A percentile compares a stretch with the other conserved stretches of the same genome.
Evolutionary conservation across 2,888 invertebrate genomes (phyloP).

Genomic region (Xestia c-nigrum): DNA sequence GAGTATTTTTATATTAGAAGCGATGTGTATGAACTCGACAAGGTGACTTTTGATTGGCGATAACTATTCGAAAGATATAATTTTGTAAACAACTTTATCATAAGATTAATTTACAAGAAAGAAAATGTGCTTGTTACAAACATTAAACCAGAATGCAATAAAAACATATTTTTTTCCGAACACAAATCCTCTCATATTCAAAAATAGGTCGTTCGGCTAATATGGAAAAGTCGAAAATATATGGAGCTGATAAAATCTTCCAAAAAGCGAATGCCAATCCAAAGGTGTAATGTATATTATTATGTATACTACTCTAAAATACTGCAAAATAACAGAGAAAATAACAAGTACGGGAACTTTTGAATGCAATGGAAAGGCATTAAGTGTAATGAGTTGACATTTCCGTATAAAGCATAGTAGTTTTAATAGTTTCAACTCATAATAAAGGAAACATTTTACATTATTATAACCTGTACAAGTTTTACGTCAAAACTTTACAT

Average conservation of each 20-base stretch:
- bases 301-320: no score
- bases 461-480: slow-evolving; percentile 24
- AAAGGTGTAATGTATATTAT: no score
- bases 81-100: neutral
- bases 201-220: neutral
- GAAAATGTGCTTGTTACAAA: neutral
- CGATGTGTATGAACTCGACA: neutral
- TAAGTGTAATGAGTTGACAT: neutral
- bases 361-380: neutral
- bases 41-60: neutral
- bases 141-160: neutral
- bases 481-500: slow-evolving; percentile 40
- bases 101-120: neutral
- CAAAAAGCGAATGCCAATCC: neutral
- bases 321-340: neutral
- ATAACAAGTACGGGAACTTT: neutral
- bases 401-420: neutral
- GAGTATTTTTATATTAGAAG: neutral
- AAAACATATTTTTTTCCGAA: neutral
- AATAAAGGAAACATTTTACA: slow-evolving; percentile 18
- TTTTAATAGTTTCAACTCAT: neutral
- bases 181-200: neutral
- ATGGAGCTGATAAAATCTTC: neutral
- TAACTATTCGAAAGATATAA: neutral
- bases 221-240: neutral